phyloP scores from a whole-genome alignment of 2,113 vertebrate genomes.

The Lates calcarifer region DNA sequence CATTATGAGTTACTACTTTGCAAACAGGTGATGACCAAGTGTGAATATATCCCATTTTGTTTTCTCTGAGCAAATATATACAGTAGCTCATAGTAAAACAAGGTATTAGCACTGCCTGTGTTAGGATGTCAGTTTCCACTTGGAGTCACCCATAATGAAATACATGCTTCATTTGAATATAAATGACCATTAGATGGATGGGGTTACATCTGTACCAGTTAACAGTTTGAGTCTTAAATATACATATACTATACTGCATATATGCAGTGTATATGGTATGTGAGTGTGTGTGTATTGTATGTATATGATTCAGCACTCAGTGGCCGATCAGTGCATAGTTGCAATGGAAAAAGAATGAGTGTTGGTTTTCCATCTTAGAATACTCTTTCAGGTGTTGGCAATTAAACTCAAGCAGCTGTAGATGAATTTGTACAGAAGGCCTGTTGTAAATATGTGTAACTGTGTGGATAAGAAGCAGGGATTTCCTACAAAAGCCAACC shows the following conservation, averaged over 20 bases:
- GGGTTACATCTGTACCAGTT: conserved; percentile 1
- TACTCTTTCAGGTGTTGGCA: background rate
- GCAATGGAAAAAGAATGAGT: background rate
- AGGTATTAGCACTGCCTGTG: background rate
- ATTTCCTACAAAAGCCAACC: background rate
- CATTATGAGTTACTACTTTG: conserved; percentile 5
- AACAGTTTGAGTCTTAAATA: conserved; percentile 6
- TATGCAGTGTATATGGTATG: too few relatives aligned
- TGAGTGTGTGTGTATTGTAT: too few relatives aligned
- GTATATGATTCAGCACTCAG: too few relatives aligned
- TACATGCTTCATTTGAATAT: conserved; percentile 28
- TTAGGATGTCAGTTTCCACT: conserved; percentile 21
- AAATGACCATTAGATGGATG: conserved; percentile 13
- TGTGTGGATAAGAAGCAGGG: background rate
- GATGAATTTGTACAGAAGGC: background rate
- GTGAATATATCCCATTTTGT: background rate
- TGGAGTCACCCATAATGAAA: conserved; percentile 8
- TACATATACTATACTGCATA: too few relatives aligned
- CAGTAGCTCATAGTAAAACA: background rate
- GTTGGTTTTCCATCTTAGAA: background rate
- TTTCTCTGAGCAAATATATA: conserved; percentile 10
- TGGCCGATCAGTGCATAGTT: too few relatives aligned
- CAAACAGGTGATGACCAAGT: conserved; percentile 4
- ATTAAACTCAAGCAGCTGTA: background rate
- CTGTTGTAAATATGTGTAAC: background rate